Evolutionary conservation across 2,113 vertebrate species (phyloP).

Genomic region (Antechinus stuartii): DNA sequence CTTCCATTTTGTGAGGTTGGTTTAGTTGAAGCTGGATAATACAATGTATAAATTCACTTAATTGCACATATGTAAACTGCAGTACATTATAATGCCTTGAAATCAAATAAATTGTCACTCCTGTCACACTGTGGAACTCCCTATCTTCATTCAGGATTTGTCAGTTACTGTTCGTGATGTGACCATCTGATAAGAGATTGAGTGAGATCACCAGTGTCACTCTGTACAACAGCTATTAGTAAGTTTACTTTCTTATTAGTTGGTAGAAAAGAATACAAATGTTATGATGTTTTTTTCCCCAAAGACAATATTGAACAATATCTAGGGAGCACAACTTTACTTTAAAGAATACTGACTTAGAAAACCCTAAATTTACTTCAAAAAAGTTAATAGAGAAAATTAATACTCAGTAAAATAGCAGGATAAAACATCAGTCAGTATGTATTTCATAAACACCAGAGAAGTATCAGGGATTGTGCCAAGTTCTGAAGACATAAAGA

Average conservation of each 20-base stretch:
- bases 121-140: too few species aligned
- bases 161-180: background rate
- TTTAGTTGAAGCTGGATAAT: background rate
- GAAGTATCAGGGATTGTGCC: too few species aligned
- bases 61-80: too few species aligned
- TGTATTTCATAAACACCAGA: background rate
- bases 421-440: too few species aligned
- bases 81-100: background rate
- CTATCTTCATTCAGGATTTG: background rate
- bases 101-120: background rate
- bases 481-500: too few species aligned
- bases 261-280: background rate
- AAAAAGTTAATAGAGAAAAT: too few species aligned
- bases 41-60: background rate
- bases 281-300: background rate
- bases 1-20: background rate
- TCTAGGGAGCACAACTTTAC: too few species aligned
- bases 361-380: too few species aligned
- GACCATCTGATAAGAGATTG: background rate
- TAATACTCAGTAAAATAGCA: too few species aligned
- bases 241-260: background rate
- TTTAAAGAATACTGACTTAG: too few species aligned
- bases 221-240: background rate
- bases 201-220: background rate
- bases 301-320: background rate